phyloP scores from a whole-genome alignment of 2,113 vertebrate genomes.

The Cyanocitta stelleri region DNA sequence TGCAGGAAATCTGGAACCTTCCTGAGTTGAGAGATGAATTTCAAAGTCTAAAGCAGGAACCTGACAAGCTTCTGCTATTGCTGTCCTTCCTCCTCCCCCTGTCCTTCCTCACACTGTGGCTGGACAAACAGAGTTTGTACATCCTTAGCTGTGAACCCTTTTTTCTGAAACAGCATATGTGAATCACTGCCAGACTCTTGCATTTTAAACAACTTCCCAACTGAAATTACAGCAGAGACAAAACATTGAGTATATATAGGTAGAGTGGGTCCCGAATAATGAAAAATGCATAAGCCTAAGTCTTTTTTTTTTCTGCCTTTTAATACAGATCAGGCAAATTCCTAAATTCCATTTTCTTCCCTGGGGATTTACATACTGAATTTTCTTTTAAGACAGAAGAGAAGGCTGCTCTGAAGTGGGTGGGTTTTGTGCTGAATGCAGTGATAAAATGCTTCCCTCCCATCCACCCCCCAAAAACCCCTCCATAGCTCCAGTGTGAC shows the following conservation, averaged over 20 bases:
- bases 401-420: background rate
- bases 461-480: slow-evolving; percentile 16
- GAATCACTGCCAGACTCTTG: background rate
- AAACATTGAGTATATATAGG: background rate
- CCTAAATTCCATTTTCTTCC: background rate
- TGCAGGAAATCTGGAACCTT: background rate
- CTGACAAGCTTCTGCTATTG: background rate
- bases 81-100: background rate
- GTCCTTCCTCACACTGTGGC: background rate
- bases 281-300: slow-evolving; percentile 3
- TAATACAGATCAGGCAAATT: slow-evolving; percentile 24
- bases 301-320: background rate
- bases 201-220: background rate
- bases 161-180: background rate
- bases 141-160: background rate
- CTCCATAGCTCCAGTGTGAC: slow-evolving; percentile 64
- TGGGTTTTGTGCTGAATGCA: slow-evolving; percentile 70
- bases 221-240: background rate
- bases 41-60: background rate
- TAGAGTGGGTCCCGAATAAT: background rate
- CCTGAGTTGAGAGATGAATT: background rate
- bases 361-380: background rate
- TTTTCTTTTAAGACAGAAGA: background rate
- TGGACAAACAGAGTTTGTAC: background rate
- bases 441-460: slow-evolving; percentile 23